A percentile compares a stretch with the other conserved stretches of the same genome.
These are phyloP conservation scores for Marisa cornuarietis DNA, from an alignment of 1,140 invertebrate genomes.

Conservation along the genomic window DNA sequence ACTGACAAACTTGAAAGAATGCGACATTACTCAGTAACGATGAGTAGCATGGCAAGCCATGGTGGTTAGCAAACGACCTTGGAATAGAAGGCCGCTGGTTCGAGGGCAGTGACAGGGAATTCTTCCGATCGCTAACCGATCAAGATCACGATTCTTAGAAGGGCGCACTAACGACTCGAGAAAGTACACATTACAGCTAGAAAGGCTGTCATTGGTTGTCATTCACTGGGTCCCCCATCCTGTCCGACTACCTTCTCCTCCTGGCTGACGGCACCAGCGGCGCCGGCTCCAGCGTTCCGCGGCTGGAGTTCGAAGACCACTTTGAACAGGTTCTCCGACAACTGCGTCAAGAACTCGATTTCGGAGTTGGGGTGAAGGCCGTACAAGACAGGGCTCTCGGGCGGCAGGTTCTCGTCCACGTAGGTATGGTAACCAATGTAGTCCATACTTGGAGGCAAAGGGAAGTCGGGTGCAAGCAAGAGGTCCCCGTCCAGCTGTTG, in stretches of 20 bases:
- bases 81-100: no score
- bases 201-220: no score
- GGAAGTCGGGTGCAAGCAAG: constrained; percentile 87
- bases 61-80: no score
- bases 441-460: constrained; percentile 90
- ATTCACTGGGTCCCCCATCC: background rate
- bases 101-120: no score
- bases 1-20: no score
- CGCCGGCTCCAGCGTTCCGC: constrained; percentile 83
- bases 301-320: constrained; percentile 98
- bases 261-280: constrained; percentile 83
- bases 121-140: no score
- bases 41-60: no score
- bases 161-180: no score
- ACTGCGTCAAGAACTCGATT: constrained; percentile 92
- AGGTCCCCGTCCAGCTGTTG: constrained; percentile 89
- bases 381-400: constrained; percentile 92
- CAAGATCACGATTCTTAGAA: no score
- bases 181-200: no score
- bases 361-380: constrained; percentile 97
- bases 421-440: constrained; percentile 91
- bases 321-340: constrained; percentile 89
- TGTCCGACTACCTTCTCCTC: constrained; percentile 83
- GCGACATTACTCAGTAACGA: no score
- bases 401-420: constrained; percentile 90